phyloP scores from a whole-genome alignment of 2,888 invertebrate genomes.

The Leptopterna dolabrata region DNA sequence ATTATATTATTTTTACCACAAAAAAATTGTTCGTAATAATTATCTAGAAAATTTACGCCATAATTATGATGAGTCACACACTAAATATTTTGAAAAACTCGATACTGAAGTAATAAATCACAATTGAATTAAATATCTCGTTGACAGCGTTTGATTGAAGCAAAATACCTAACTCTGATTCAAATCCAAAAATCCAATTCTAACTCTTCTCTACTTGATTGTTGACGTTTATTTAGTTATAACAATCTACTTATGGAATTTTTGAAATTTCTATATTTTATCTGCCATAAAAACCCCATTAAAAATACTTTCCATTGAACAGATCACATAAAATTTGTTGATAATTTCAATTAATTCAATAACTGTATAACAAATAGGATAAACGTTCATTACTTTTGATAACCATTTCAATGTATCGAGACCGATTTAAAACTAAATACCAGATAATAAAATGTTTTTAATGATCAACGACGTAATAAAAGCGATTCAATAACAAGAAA shows the following conservation, averaged over 20 bases:
- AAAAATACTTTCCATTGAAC: not conserved
- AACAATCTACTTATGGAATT: not conserved
- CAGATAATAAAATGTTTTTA: not conserved
- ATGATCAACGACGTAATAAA: not conserved
- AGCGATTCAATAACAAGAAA: slow-evolving; percentile 26
- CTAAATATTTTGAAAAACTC: too few relatives aligned
- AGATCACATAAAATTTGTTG: not conserved
- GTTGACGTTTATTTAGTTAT: not conserved
- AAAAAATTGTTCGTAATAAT: too few relatives aligned
- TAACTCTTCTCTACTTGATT: too few relatives aligned
- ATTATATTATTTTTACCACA: too few relatives aligned
- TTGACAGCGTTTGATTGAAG: too few relatives aligned
- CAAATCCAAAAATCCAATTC: too few relatives aligned
- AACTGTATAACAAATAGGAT: not conserved
- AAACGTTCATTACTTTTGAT: not conserved
- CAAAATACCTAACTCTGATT: too few relatives aligned
- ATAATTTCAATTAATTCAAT: not conserved
- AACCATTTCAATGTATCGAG: too few relatives aligned
- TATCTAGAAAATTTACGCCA: too few relatives aligned
- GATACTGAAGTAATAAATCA: too few relatives aligned
- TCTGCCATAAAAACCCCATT: not conserved
- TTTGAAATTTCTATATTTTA: not conserved
- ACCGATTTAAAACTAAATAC: not conserved
- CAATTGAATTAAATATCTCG: too few relatives aligned
- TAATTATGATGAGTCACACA: too few relatives aligned